Conservation (phyloP, 1,140 invertebrate species). For the Bradysia coprophila region DNA sequence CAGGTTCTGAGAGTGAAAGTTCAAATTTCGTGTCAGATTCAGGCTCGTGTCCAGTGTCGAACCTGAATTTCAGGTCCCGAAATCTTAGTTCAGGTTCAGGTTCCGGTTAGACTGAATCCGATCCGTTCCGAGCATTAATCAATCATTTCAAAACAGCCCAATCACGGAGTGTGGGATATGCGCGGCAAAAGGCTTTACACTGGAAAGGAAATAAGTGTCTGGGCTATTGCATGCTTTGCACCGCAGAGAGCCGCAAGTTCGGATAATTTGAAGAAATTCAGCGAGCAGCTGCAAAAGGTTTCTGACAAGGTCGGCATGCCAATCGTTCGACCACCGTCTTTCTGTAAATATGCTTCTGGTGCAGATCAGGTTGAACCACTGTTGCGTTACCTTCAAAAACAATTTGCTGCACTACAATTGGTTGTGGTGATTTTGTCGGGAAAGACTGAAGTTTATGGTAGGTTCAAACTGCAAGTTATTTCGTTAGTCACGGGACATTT, state of each 20-base stretch:
- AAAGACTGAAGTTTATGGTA: constrained; percentile 1
- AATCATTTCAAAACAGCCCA: constrained; percentile 83
- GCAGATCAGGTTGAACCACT: constrained; percentile 99
- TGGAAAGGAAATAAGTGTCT: constrained; percentile 95
- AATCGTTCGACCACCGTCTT: constrained; percentile 93
- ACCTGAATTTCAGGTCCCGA: no score
- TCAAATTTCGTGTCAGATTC: background rate
- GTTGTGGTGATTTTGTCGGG: constrained; percentile 97
- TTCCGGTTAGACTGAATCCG: no score
- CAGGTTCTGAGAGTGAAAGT: no score
- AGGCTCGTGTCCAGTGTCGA: no score
- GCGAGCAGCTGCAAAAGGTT: constrained; percentile 94
- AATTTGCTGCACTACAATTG: constrained; percentile 87
- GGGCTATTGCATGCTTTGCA: constrained; percentile 99
- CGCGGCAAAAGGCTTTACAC: constrained; percentile 99
- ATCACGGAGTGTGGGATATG: constrained; percentile 99
- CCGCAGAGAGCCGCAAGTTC: constrained; percentile 94
- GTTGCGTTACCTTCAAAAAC: constrained; percentile 96
- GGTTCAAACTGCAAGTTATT: background rate
- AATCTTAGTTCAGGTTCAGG: no score
- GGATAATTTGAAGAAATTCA: constrained; percentile 89
- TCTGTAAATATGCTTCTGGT: constrained; percentile 98
- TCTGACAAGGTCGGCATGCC: constrained; percentile 99
- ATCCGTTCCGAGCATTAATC: constrained; percentile 24
- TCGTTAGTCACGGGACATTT: no score